Evolutionary conservation across 2,797 vertebrate species (phyloP), one percentile per base, ranked within the genome.

Genomic region (Chiloscyllium punctatum): DNA sequence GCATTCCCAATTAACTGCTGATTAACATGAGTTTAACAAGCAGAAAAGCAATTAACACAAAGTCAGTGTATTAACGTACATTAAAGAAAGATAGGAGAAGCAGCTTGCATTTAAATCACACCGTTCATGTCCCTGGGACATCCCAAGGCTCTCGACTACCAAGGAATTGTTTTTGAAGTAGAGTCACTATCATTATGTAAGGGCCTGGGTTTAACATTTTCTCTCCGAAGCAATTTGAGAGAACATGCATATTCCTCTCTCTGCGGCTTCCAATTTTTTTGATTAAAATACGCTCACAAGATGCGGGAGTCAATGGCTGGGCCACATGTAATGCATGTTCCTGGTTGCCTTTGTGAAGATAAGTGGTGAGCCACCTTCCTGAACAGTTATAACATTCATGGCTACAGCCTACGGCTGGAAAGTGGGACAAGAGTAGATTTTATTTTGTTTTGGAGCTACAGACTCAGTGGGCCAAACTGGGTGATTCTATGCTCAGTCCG

Each of bases 11-110:
- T 92, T 92, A 92, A 69, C 90, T 69, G 6, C 66, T 92, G 90
- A 92, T 92, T 92, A 92, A 92, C 90, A 92, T 92, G 90, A 92
- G 66, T 42, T 92, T 69, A 92, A 92, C 90, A 92, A 92, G 62
- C 62, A 42, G 33, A 92, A 92, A 92, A 92, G 90, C 66, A 92
- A 92, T 92, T 69, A 92, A 42, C 62, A 92, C 90, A 92, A 69
- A 92, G 57, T 92, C 90, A 37, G 62, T 69, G 90, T 37, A 92
- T 92, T 92, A 92, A 92, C 23, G 57, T 68, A 90, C 1, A 92
- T 92, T 42, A 68, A 37, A 69, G 37, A 42, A 68, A 92, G 90
- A 68, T 42, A 37, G 62, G 62, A 68, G 90, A 69, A 62, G 42
- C 62, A 92, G 18, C 62, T 69, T 69, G 37, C 90, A 92, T 68